Base-by-base conservation (phyloP, 2,888 invertebrate genomes). In the Julus scanicus region DNA sequence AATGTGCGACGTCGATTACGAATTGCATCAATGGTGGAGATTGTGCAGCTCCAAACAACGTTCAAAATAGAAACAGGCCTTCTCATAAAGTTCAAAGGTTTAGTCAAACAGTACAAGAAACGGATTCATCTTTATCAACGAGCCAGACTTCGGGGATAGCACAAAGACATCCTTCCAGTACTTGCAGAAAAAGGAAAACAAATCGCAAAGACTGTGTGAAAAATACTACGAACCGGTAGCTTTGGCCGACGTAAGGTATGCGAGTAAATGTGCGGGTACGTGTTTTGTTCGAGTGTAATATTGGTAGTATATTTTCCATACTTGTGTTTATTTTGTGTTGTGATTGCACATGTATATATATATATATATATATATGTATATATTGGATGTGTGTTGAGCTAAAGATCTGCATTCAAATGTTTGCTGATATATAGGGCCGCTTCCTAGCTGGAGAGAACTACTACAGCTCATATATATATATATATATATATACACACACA, bases 171-270 rank as follows among this genome's bases (percentile, higher is more conserved):
- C 20, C 80, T 80, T 80, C 37, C 37, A 29, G 71, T 71, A 71
- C 71, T 71, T 71, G 29, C 40, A 85, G 29, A 39, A 85, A 44
- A 44, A 44, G 85, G n/a, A 85, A 85, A 85, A 20, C 85, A 8
- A 44, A 85, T 85, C 85, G 85, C 0, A 44, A 29, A 44, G 85
- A 85, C 20, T n/a, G 11, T 2, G 49, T 49, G 49, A 85, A 85
- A 85, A 85, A 17, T n/a, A 85, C 40, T 17, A 29, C 85, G 11
- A 48, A 48, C 44, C 85, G 85, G 85, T 85, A 85, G 85, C 85
- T 48, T 44, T 17, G 85, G 85, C 5, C 44, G n/a, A 84, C n/a
- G 13, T 84, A 15, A 40, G 39, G 84, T 15, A 40, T 44, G 44
- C 29, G 8, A 44, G 44, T 44, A 20, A 85, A 49, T 44, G 44